phyloP scores from a whole-genome alignment of 1,140 invertebrate species.

The Drosophila littoralis region DNA sequence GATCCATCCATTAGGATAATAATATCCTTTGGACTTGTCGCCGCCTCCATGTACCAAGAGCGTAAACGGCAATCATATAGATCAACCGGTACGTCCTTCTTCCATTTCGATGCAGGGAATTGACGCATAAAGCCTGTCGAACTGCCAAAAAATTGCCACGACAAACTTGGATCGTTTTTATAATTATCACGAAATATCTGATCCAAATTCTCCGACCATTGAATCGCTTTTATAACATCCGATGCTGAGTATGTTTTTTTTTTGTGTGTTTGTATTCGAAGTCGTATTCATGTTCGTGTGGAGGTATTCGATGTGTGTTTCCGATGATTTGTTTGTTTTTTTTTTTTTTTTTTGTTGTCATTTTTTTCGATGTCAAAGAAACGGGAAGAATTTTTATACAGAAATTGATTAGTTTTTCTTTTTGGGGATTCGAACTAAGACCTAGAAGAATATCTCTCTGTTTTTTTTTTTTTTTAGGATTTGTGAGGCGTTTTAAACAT shows the following conservation, averaged over 20 bases:
- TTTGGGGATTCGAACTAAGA: slow-evolving; percentile 17
- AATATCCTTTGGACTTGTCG: slow-evolving; percentile 98
- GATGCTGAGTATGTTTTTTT: slow-evolving; percentile 84
- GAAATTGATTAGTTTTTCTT: slow-evolving; percentile 61
- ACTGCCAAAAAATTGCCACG: slow-evolving; percentile 99
- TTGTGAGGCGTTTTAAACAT: slow-evolving; percentile 18
- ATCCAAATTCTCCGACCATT: slow-evolving; percentile 94
- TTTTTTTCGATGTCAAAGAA: slow-evolving; percentile 41
- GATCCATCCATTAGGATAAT: slow-evolving; percentile 97
- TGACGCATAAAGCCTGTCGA: slow-evolving; percentile 97
- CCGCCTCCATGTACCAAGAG: slow-evolving; percentile 98
- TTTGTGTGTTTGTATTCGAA: slow-evolving; percentile 60
- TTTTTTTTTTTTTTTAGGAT: not conserved
- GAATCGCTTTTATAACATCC: slow-evolving; percentile 88
- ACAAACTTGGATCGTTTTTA: slow-evolving; percentile 93
- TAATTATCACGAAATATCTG: slow-evolving; percentile 95
- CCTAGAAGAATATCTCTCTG: slow-evolving; percentile 13
- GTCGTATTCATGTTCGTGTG: slow-evolving; percentile 85
- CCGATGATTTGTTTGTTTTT: slow-evolving; percentile 4
- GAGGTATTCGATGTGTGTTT: slow-evolving; percentile 63
- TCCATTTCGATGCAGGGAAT: slow-evolving; percentile 93
- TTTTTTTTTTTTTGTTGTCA: slow-evolving; percentile 20
- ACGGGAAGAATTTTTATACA: slow-evolving; percentile 67
- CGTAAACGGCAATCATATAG: slow-evolving; percentile 95
- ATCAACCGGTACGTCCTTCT: slow-evolving; percentile 89